These are phyloP conservation scores for Platyrinchus mystaceus DNA, from an alignment of 2,797 vertebrate genomes.

Conservation along the genomic window DNA sequence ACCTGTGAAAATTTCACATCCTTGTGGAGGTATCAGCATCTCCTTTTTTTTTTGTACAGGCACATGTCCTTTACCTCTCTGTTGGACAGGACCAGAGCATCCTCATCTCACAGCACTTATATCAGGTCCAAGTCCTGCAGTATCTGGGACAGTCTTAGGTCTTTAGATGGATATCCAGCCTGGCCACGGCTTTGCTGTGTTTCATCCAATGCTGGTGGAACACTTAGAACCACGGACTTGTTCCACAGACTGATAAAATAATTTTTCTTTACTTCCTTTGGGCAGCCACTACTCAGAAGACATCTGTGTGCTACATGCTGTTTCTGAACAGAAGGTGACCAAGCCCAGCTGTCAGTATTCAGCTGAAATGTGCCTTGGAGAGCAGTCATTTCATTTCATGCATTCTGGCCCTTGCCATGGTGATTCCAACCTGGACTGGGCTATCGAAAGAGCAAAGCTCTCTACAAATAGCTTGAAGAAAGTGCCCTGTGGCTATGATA, in stretches of 20 bases:
- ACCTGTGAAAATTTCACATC: not conserved
- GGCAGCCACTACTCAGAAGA: conserved; percentile 76
- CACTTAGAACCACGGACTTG: not conserved
- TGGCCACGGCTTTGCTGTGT: not conserved
- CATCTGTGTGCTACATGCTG: conserved; percentile 80
- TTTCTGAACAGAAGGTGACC: conserved; percentile 59
- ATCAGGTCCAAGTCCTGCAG: not conserved
- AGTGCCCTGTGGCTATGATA: conserved; percentile 81
- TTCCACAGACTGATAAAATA: not conserved
- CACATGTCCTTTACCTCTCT: not conserved
- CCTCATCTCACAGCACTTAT: not conserved
- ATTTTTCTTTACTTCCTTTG: not conserved
- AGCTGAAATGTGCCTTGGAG: conserved; percentile 82
- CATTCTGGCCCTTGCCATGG: conserved; percentile 73
- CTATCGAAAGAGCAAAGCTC: conserved; percentile 80
- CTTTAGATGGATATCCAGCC: not conserved
- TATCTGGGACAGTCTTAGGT: not conserved
- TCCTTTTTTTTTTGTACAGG: not conserved
- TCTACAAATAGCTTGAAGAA: conserved; percentile 78
- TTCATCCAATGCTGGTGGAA: not conserved
- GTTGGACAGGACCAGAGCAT: not conserved
- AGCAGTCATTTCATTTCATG: conserved; percentile 79
- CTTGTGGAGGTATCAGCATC: not conserved
- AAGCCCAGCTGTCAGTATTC: conserved; percentile 83
- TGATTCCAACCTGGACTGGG: conserved; percentile 75